phyloP scores from a whole-genome alignment of 2,888 invertebrate species.

The Anarsia innoxiella region DNA sequence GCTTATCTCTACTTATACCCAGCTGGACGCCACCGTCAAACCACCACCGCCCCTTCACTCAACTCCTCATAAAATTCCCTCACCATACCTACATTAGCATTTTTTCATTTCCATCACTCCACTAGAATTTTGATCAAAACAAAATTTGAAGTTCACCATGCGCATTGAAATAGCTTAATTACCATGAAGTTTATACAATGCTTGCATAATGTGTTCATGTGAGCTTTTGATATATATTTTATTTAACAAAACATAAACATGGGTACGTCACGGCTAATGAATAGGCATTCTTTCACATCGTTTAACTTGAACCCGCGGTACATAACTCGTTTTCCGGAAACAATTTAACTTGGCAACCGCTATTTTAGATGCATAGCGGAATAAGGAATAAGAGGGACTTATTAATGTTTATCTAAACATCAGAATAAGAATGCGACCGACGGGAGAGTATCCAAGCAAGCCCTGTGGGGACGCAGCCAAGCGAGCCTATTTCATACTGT shows the following conservation, averaged over 20 bases:
- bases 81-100: constrained; percentile 30
- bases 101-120: constrained; percentile 31
- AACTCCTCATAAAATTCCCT: background rate
- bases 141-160: constrained; percentile 13
- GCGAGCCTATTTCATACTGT: constrained; percentile 58
- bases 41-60: no score
- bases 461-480: constrained; percentile 47
- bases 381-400: constrained; percentile 42
- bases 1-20: no score
- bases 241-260: constrained; percentile 32
- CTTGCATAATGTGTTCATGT: constrained; percentile 39
- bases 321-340: constrained; percentile 63
- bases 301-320: constrained; percentile 29
- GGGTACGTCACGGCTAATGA: constrained; percentile 36
- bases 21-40: no score
- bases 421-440: constrained; percentile 59
- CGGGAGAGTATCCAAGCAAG: no score
- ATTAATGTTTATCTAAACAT: constrained; percentile 70
- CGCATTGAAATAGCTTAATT: constrained; percentile 20
- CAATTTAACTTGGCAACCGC: constrained; percentile 58
- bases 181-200: constrained; percentile 30
- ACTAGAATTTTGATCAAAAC: constrained; percentile 29
- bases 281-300: constrained; percentile 57
- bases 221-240: constrained; percentile 47
- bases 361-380: constrained; percentile 41